phyloP scores from a whole-genome alignment of 1,140 invertebrate species.

The Drosophila sucinea region DNA sequence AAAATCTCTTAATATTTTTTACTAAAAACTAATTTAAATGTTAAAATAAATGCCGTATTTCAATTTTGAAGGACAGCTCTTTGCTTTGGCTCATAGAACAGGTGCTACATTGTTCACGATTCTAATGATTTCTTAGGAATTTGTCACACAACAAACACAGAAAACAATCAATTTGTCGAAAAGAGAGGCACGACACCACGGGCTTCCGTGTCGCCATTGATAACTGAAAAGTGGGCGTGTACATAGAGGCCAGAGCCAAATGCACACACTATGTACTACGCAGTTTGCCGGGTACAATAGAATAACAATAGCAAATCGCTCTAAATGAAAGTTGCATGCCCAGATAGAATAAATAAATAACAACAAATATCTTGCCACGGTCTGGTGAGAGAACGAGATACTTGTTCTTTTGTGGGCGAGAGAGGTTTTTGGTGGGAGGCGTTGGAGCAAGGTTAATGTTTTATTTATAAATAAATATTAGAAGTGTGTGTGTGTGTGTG shows the following conservation, averaged over 20 bases:
- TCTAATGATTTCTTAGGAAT: constrained; percentile 9
- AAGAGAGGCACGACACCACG: constrained; percentile 51
- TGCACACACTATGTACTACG: constrained; percentile 32
- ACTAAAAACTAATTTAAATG: background rate
- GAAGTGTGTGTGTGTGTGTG: constrained; percentile 21
- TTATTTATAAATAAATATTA: constrained; percentile 75
- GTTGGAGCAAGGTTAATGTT: constrained; percentile 61
- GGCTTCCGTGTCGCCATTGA: constrained; percentile 64
- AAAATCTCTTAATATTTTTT: too few species aligned
- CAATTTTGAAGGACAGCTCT: constrained; percentile 3
- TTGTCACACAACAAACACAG: background rate
- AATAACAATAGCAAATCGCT: constrained; percentile 9
- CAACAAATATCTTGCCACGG: constrained; percentile 34
- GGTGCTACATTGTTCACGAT: constrained; percentile 1
- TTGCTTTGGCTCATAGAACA: background rate
- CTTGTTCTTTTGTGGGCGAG: background rate
- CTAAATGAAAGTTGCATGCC: constrained; percentile 45
- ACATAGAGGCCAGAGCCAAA: constrained; percentile 10
- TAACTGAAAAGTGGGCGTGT: constrained; percentile 49
- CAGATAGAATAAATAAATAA: constrained; percentile 39
- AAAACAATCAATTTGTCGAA: constrained; percentile 32
- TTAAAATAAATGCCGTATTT: background rate
- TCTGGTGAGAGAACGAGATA: constrained; percentile 24
- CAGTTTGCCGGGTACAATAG: constrained; percentile 34
- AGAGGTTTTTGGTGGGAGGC: constrained; percentile 11